A percentile compares a stretch with the other conserved stretches of the same genome.
Evolutionary conservation across 2,888 invertebrate genomes (phyloP).

Genomic region (Sylvicola cinctus): DNA sequence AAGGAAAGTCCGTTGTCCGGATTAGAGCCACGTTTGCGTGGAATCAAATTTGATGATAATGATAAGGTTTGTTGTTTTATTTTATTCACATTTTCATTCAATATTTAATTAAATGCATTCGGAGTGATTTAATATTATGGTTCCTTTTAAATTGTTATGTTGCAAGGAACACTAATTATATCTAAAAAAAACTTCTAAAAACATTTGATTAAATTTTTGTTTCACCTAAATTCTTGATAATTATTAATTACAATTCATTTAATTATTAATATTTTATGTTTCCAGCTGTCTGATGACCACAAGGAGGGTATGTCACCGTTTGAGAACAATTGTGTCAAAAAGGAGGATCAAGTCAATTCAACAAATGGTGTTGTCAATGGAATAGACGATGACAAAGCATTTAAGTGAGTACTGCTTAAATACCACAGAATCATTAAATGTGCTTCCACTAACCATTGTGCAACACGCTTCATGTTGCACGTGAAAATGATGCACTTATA

Average conservation of each 20-base stretch:
- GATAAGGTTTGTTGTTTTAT: constrained; percentile 23
- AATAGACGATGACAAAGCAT: constrained; percentile 72
- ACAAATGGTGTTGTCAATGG: constrained; percentile 43
- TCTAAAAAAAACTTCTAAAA: neutral
- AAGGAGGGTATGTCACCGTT: constrained; percentile 33
- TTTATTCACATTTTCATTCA: constrained; percentile 1
- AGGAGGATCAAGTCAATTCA: constrained; percentile 31
- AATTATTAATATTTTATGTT: neutral
- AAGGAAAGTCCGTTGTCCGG: constrained; percentile 36
- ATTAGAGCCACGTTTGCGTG: constrained; percentile 42
- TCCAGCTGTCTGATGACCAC: constrained; percentile 26
- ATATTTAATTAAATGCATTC: neutral
- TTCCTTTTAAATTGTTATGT: too few relatives aligned
- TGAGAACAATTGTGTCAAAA: constrained; percentile 26
- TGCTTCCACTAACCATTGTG: too few relatives aligned
- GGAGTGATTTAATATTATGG: too few relatives aligned
- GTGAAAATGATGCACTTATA: neutral
- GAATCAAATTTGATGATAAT: constrained; percentile 35
- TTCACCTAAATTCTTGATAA: too few relatives aligned
- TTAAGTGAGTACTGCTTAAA: constrained; percentile 49
- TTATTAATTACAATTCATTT: too few relatives aligned
- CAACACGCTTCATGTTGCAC: too few relatives aligned
- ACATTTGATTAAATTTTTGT: constrained; percentile 1
- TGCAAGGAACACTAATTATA: too few relatives aligned
- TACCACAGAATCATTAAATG: neutral